Base-by-base conservation (phyloP, 2,888 invertebrate species). In the Germaria angustata region DNA sequence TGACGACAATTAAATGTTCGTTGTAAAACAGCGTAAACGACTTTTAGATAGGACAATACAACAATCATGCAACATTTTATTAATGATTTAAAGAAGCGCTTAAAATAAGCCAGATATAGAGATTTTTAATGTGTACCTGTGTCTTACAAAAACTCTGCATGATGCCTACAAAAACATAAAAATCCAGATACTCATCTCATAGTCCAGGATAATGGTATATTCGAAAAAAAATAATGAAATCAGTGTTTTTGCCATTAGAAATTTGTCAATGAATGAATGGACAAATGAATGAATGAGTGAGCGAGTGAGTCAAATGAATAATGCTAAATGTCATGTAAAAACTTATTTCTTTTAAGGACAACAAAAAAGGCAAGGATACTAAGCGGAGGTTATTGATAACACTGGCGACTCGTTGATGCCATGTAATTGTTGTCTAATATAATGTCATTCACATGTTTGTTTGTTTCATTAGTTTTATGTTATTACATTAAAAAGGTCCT, bases 1-100 rank as follows among this genome's bases (percentile, higher is more conserved):
- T 71, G 75, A 79, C 78, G 82, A 82, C 82, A 66, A 79, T 82
- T 82, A 79, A 82, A 79, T 71, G 59, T 71, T 65, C 59, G 66
- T 66, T 71, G 65, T 79, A 76, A 75, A 71, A 59, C 44, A 63
- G 46, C 13, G 66, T 72, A 78, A 53, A 63, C 41, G 78, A 78
- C 73, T 73, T 73, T 57, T 36, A 73, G 81, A 81, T 78, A 78
- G 17, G 53, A 28, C 53, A 53, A 46, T 20, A 34, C 65, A 55
- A 46, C 44, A 75, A n/a, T 13, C 44, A 63, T 53, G 49, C 66
- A 76, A 59, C 65, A 66, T 24, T 51, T 55, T 71, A 78, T 57
- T 46, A 71, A 61, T 32, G 53, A 63, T 28, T 55, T n/a, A 41
- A 55, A 69, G 6, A 49, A 49, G 7, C 22, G n/a, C 9, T 11